Evolutionary conservation across 1,140 invertebrate genomes (phyloP).

Genomic region (Archegozetes longisetosus): DNA sequence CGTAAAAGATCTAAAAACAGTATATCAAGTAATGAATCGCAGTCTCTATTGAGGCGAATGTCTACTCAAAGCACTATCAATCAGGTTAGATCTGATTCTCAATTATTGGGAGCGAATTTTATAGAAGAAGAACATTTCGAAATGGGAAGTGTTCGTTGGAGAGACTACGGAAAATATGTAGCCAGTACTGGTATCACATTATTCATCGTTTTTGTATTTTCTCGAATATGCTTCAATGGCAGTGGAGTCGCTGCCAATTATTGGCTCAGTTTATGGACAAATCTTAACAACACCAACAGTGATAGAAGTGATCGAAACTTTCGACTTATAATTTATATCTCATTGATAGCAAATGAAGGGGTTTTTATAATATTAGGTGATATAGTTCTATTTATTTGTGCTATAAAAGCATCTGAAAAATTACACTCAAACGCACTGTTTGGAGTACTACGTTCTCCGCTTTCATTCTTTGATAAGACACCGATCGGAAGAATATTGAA

Average conservation of each 20-base stretch:
- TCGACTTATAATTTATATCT: not conserved
- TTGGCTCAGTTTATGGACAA: not conserved
- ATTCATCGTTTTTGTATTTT: not conserved
- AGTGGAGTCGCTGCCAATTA: not conserved
- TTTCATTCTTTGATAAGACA: conserved; percentile 33
- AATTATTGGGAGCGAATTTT: too few relatives aligned
- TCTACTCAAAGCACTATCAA: too few relatives aligned
- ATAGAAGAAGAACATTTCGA: not conserved
- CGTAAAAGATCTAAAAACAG: too few relatives aligned
- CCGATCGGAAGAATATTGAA: conserved; percentile 33
- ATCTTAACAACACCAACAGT: not conserved
- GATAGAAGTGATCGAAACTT: not conserved
- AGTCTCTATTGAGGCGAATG: too few relatives aligned
- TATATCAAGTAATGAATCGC: too few relatives aligned
- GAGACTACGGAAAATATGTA: not conserved
- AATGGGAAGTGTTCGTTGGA: not conserved
- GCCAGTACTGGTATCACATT: not conserved
- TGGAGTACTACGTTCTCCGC: conserved; percentile 27
- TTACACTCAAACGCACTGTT: conserved; percentile 24
- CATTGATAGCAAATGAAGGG: not conserved
- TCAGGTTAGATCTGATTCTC: too few relatives aligned
- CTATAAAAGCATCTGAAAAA: conserved; percentile 13
- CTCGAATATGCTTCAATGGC: not conserved
- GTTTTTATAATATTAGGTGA: not conserved
- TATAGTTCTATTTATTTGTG: not conserved